Evolutionary conservation across 2,888 invertebrate species (phyloP).

Genomic region (Lypha dubia): DNA sequence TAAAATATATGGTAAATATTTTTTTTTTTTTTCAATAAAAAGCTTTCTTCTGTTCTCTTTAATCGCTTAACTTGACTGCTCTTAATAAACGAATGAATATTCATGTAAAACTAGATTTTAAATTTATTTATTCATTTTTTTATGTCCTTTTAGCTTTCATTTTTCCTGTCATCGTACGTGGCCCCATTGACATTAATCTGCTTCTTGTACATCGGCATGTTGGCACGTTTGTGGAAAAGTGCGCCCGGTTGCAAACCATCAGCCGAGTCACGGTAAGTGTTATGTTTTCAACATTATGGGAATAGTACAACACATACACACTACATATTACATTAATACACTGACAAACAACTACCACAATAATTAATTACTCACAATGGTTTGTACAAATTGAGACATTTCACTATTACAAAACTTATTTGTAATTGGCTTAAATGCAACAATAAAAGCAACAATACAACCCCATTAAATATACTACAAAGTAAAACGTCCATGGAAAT

Average conservation of each 20-base stretch:
- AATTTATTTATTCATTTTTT: neutral
- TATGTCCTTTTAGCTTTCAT: constrained; percentile 87
- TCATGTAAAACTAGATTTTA: constrained; percentile 2
- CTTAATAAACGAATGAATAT: constrained; percentile 2
- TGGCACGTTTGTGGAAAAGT: constrained; percentile 91
- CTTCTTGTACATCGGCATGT: constrained; percentile 94
- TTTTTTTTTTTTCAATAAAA: neutral
- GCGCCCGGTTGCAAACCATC: constrained; percentile 92
- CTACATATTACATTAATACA: constrained; percentile 24
- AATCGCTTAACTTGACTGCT: neutral
- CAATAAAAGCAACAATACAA: neutral
- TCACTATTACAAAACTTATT: constrained; percentile 52
- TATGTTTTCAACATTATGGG: constrained; percentile 18
- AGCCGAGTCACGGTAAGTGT: constrained; percentile 86
- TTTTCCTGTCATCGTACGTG: constrained; percentile 94
- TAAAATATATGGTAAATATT: constrained; percentile 41
- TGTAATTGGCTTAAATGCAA: constrained; percentile 58
- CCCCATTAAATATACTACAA: constrained; percentile 1
- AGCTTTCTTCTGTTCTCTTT: too few relatives aligned
- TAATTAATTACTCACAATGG: constrained; percentile 28
- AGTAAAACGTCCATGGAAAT: neutral
- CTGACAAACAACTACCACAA: constrained; percentile 25
- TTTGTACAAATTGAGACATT: constrained; percentile 38
- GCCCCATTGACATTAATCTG: constrained; percentile 94
- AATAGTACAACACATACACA: neutral